Base-by-base conservation (phyloP, 2,797 vertebrate species). In the Sus cebifrons region DNA sequence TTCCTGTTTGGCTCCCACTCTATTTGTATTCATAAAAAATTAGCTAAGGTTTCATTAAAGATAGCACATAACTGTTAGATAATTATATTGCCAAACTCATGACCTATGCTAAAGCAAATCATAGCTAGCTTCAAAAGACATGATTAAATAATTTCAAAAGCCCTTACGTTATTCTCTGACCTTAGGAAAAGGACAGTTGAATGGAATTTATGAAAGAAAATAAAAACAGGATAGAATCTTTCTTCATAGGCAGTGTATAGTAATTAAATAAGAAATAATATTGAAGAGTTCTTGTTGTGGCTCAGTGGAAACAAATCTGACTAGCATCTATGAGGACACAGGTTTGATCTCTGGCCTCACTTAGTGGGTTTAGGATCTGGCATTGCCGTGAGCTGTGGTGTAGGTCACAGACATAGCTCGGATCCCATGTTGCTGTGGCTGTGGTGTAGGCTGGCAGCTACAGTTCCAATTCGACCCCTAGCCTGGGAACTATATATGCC, bases 71-170 rank as follows among this genome's bases (percentile, higher is more conserved):
- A 77, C 5, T 23, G 12, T 0, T 15, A 15, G 32, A 11, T 44
- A 91, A 90, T 71, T 65, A 70, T 14, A 70, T 2, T 18, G 12
- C 56, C 75, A 73, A 62, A 89, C 20, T 32, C 23, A 3, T 67
- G 40, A 81, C 27, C 70, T 91, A 52, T 40, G 25, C 23, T 83
- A 78, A 89, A 91, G 58, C 27, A 84, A 89, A 40, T 58, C 49
- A 77, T 0, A 1, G n/a, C 3, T 58, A 79, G n/a, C 75, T 58
- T 36, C 54, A 79, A 20, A 78, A 97, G 90, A 6, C 17, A 52
- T 75, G 92, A 96, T 97, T 64, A 97, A 0, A 32, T 40, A 56
- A 67, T 74, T 95, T 65, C 52, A 83, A 74, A 96, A 81, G 12
- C 62, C 67, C 68, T 75, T 79, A 14, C 49, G 49, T 92, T 62